A percentile compares a stretch with the other conserved stretches of the same genome.
These are phyloP conservation scores for Poeciliopsis presidionis DNA, from an alignment of 2,797 vertebrate genomes.

Conservation along the genomic window DNA sequence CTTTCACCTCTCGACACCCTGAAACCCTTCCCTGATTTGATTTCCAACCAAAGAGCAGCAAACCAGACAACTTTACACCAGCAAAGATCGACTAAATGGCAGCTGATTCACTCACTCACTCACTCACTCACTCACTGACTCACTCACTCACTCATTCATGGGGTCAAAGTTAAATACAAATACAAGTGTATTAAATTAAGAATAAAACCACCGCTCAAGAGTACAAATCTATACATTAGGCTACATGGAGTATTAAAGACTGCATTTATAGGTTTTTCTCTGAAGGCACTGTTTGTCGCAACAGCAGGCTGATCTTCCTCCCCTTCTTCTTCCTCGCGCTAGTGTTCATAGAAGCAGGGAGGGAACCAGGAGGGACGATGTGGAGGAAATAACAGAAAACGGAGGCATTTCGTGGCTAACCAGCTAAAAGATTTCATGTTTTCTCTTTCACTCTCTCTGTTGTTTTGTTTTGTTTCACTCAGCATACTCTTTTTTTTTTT, in stretches of 20 bases:
- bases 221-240: conserved; percentile 82
- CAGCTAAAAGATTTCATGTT: conserved; percentile 55
- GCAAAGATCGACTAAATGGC: conserved; percentile 45
- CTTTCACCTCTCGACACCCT: background rate
- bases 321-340: conserved; percentile 62
- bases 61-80: conserved; percentile 38
- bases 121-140: conserved; percentile 11
- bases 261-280: conserved; percentile 82
- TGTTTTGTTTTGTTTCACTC: conserved; percentile 54
- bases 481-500: conserved; percentile 38
- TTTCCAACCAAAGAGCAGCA: conserved; percentile 16
- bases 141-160: background rate
- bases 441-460: conserved; percentile 12
- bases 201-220: conserved; percentile 62
- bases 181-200: conserved; percentile 71
- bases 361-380: conserved; percentile 56
- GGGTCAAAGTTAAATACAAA: conserved; percentile 72
- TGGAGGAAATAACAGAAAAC: conserved; percentile 44
- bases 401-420: conserved; percentile 76
- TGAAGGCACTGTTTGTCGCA: conserved; percentile 83
- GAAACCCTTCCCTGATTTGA: background rate
- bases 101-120: conserved; percentile 22
- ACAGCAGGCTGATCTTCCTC: conserved; percentile 78
- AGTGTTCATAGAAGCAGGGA: conserved; percentile 72
- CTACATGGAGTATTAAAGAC: conserved; percentile 79